phyloP scores from a whole-genome alignment of 2,113 vertebrate genomes.

The Talpa occidentalis region DNA sequence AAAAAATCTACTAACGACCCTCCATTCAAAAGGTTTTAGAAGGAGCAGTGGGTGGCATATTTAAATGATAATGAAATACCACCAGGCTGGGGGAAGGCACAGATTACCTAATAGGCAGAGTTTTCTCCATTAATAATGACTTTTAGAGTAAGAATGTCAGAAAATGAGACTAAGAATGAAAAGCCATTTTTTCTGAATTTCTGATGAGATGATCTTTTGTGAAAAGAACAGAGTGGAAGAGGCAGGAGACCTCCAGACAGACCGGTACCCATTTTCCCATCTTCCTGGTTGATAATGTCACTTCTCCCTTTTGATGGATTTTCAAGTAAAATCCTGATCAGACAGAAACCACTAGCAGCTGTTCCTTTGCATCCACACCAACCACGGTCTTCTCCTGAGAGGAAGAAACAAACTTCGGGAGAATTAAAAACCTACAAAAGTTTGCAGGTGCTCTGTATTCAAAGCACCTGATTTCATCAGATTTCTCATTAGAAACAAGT shows the following conservation, averaged over 20 bases:
- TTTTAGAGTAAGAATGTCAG: slow-evolving; percentile 62
- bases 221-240: not conserved
- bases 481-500: slow-evolving; percentile 73
- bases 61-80: slow-evolving; percentile 73
- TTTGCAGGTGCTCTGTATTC: slow-evolving; percentile 60
- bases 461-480: slow-evolving; percentile 61
- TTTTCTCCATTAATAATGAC: slow-evolving; percentile 61
- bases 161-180: slow-evolving; percentile 53
- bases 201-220: slow-evolving; percentile 70
- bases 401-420: not conserved
- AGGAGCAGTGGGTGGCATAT: slow-evolving; percentile 67
- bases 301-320: slow-evolving; percentile 43
- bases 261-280: not conserved
- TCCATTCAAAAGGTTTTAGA: slow-evolving; percentile 65
- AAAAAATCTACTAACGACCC: slow-evolving; percentile 40
- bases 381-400: not conserved
- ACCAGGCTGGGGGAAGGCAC: slow-evolving; percentile 47
- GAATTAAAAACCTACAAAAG: not conserved
- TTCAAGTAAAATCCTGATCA: slow-evolving; percentile 53
- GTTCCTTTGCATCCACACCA: not conserved
- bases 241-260: slow-evolving; percentile 22
- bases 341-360: not conserved
- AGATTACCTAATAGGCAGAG: slow-evolving; percentile 12
- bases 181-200: slow-evolving; percentile 51
- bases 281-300: slow-evolving; percentile 60